These are phyloP conservation scores for Zootoca vivipara DNA, from an alignment of 2,113 vertebrate species.

Conservation along the genomic window DNA sequence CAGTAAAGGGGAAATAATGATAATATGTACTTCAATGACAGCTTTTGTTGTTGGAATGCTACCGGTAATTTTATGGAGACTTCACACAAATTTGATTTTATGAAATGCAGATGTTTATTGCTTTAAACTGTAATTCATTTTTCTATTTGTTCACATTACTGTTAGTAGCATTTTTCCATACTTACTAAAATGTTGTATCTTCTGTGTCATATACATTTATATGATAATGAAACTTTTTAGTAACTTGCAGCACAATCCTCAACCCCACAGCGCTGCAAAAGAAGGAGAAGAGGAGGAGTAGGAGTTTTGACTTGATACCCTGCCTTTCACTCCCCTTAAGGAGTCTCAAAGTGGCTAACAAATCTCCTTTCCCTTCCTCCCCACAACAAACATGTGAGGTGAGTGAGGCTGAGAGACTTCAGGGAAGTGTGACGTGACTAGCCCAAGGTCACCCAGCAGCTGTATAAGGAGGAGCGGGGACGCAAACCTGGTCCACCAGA, in stretches of 20 bases:
- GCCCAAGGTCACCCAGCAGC: too few species aligned
- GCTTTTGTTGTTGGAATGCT: slow-evolving; percentile 29
- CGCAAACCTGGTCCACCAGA: too few species aligned
- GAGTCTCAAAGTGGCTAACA: too few species aligned
- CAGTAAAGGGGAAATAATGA: neutral
- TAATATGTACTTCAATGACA: neutral
- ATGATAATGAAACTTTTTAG: neutral
- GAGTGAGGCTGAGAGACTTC: too few species aligned
- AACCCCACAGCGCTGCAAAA: neutral
- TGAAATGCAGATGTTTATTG: slow-evolving; percentile 28
- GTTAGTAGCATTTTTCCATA: slow-evolving; percentile 52
- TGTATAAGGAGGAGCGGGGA: too few species aligned
- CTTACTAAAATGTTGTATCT: slow-evolving; percentile 53
- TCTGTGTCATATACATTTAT: slow-evolving; percentile 16
- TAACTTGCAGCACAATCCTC: neutral
- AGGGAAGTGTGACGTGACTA: too few species aligned
- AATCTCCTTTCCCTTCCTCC: too few species aligned
- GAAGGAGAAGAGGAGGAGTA: too few species aligned
- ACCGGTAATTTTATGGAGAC: slow-evolving; percentile 33
- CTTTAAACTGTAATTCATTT: slow-evolving; percentile 33
- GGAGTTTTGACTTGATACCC: too few species aligned
- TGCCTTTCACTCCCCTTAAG: too few species aligned
- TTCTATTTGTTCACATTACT: slow-evolving; percentile 40
- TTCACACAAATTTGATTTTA: slow-evolving; percentile 14
- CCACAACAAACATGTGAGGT: too few species aligned